phyloP scores from a whole-genome alignment of 2,888 invertebrate species.

The Asteroscopus sphinx region DNA sequence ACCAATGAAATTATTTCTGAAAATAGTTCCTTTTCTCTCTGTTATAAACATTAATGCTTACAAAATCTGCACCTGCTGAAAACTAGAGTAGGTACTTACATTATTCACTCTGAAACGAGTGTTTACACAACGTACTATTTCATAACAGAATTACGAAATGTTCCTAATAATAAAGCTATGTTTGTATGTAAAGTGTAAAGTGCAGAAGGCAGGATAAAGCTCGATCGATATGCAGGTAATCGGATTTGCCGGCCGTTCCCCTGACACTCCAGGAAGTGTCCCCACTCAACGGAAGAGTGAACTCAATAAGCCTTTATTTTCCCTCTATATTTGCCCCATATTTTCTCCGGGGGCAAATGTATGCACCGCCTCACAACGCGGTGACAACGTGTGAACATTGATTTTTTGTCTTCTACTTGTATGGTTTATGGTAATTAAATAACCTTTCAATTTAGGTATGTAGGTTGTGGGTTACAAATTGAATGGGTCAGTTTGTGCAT shows the following conservation, averaged over 20 bases:
- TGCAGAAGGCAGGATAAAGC: conserved; percentile 73
- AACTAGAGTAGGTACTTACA: conserved; percentile 29
- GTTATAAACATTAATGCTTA: conserved; percentile 40
- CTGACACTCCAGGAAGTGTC: conserved; percentile 80
- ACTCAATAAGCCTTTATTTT: conserved; percentile 78
- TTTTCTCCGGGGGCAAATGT: conserved; percentile 48
- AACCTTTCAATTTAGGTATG: conserved; percentile 42
- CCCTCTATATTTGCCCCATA: conserved; percentile 58
- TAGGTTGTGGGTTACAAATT: conserved; percentile 44
- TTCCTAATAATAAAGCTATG: conserved; percentile 35
- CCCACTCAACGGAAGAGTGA: conserved; percentile 78
- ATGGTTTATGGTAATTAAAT: conserved; percentile 37
- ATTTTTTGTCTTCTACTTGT: conserved; percentile 19
- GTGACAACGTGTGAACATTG: conserved; percentile 39
- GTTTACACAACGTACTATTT: conserved; percentile 39
- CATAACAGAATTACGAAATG: conserved; percentile 38
- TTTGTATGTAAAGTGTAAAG: conserved; percentile 45
- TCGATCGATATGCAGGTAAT: conserved; percentile 77
- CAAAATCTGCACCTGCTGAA: conserved; percentile 44
- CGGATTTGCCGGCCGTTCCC: conserved; percentile 75
- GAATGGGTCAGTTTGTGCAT: conserved; percentile 28
- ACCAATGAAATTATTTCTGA: too few relatives aligned
- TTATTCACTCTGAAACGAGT: conserved; percentile 23
- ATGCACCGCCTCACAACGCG: conserved; percentile 25
- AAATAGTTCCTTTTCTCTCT: conserved; percentile 9